These are phyloP conservation scores for Gila robusta DNA, from an alignment of 2,797 vertebrate species.

Conservation along the genomic window DNA sequence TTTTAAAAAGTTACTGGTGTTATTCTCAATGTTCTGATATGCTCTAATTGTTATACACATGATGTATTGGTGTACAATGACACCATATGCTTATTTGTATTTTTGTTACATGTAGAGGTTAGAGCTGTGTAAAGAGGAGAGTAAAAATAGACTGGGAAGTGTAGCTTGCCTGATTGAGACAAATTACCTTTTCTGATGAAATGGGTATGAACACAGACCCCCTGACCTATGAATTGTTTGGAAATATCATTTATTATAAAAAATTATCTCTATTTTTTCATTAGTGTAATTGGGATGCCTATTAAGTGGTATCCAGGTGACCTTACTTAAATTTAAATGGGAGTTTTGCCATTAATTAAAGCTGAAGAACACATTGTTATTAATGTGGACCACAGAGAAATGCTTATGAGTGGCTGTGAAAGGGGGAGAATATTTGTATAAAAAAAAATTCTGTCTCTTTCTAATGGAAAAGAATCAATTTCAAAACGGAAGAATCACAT, in stretches of 20 bases:
- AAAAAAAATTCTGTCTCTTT: not conserved
- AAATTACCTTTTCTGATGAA: constrained; percentile 68
- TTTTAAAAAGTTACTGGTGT: not conserved
- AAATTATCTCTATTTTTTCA: constrained; percentile 61
- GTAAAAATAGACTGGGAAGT: constrained; percentile 53
- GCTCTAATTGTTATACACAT: constrained; percentile 51
- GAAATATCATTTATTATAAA: constrained; percentile 62
- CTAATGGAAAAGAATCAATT: not conserved
- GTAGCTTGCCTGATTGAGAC: constrained; percentile 57
- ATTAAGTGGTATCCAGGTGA: constrained; percentile 51
- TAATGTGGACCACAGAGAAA: constrained; percentile 53
- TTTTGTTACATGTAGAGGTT: constrained; percentile 58
- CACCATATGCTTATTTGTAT: constrained; percentile 61
- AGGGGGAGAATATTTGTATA: constrained; percentile 30
- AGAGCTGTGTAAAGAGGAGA: constrained; percentile 42
- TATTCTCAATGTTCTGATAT: constrained; percentile 29
- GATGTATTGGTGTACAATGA: constrained; percentile 61
- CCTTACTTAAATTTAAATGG: constrained; percentile 52
- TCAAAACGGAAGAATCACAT: not conserved
- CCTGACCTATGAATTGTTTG: constrained; percentile 53
- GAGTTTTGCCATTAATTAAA: constrained; percentile 55
- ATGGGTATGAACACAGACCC: constrained; percentile 63
- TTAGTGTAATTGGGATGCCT: constrained; percentile 61
- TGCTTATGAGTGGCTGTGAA: constrained; percentile 42
- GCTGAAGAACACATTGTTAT: constrained; percentile 33